phyloP scores from a whole-genome alignment of 1,140 invertebrate species.

The Aporrectodea caliginosa region DNA sequence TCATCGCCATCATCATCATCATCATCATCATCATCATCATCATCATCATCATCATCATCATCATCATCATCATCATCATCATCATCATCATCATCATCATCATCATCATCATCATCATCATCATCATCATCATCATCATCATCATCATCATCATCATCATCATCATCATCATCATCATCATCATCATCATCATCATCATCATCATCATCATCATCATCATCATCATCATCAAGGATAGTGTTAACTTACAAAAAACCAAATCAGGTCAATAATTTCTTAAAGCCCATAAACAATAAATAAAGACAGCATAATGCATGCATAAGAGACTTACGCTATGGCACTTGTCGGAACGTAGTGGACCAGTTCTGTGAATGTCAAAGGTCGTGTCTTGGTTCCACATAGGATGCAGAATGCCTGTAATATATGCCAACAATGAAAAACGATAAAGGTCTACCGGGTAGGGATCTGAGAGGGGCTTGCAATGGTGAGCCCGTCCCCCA shows the following conservation, averaged over 20 bases:
- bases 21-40: neutral
- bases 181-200: conserved; percentile 24
- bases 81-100: neutral
- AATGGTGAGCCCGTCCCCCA: no score
- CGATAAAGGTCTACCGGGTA: no score
- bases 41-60: neutral
- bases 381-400: neutral
- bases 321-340: neutral
- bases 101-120: conserved; percentile 7
- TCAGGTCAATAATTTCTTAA: no score
- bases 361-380: neutral
- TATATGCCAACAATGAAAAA: no score
- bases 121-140: neutral
- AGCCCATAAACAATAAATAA: no score
- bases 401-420: neutral
- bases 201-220: conserved; percentile 22
- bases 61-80: conserved; percentile 11
- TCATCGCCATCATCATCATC: conserved; percentile 14
- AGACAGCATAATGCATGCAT: no score
- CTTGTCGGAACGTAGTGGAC: neutral
- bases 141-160: neutral
- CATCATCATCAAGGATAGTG: conserved; percentile 21
- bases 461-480: no score
- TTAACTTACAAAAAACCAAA: no score
- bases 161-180: conserved; percentile 5